These are phyloP conservation scores for Lepidurus packardi DNA, from an alignment of 1,140 invertebrate genomes.

Conservation along the genomic window DNA sequence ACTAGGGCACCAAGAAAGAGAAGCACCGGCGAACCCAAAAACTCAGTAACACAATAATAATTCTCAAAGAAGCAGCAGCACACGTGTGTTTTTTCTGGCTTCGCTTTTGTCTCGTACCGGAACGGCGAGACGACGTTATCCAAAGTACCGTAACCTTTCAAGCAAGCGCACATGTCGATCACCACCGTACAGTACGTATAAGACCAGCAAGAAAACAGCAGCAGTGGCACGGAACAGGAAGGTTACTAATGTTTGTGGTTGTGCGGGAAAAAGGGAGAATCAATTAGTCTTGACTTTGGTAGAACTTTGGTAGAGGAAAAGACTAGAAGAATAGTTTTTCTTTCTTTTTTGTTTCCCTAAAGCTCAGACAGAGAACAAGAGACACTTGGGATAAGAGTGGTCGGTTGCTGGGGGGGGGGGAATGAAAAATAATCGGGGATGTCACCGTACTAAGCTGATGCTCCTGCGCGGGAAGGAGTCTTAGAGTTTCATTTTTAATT, in stretches of 20 bases:
- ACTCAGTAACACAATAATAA: conserved; percentile 22
- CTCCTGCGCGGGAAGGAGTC: neutral
- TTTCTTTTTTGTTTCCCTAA: no score
- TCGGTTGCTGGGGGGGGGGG: neutral
- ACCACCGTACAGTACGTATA: neutral
- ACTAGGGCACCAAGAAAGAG: conserved; percentile 18
- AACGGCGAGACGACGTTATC: conserved; percentile 17
- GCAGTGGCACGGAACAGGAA: no score
- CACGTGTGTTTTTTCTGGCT: conserved; percentile 16
- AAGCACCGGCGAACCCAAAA: neutral
- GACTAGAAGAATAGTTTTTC: no score
- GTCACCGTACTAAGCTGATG: neutral
- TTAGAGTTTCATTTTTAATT: no score
- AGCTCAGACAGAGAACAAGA: no score
- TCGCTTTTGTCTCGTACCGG: neutral
- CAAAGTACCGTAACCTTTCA: conserved; percentile 19
- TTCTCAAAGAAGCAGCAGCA: conserved; percentile 10
- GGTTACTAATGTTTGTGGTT: no score
- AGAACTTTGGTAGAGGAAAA: no score
- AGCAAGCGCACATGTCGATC: conserved; percentile 17
- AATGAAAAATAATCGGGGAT: neutral
- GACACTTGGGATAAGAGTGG: no score
- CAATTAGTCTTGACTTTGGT: no score
- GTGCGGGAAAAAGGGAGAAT: no score
- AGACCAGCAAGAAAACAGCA: neutral